Base-by-base conservation (phyloP, 2,113 vertebrate species). In the Oncorhynchus gorbuscha region DNA sequence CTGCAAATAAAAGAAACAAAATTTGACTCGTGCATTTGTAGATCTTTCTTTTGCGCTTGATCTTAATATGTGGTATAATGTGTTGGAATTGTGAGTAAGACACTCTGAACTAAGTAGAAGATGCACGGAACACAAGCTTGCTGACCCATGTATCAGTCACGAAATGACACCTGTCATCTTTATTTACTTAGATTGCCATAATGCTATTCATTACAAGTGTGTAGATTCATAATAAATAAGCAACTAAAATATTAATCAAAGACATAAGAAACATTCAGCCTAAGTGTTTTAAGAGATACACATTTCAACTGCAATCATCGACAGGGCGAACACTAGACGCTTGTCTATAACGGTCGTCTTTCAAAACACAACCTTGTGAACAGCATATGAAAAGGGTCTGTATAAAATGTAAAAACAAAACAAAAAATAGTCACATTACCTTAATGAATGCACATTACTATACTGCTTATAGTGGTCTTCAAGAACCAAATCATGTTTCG, bases 1-100 rank as follows among this genome's bases (percentile, higher is more conserved):
- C 89, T 93, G 87, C 90, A 91, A 93, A 92, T 94, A 93, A 94
- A 94, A 83, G n/a, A 87, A 90, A 87, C 83, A 87, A 89, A 87
- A 89, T 89, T 93, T 89, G 85, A 86, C 28, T 79, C 32, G 1
- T 45, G 39, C 7, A 39, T 22, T 73, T 77, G 65, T 73, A 20
- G 66, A 32, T 76, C 18, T 13, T 76, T 28, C 4, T 73, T 22
- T 48, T 30, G 39, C 3, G 18, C 30, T 14, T 67, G n/a, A 65
- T 24, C n/a, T 55, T 14, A 18, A 55, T 12, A 51, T 16, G 16
- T 55, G 39, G 39, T 39, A 39, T 39, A 39, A 8, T 39, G 1
- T 39, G 35, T 39, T 9, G 49, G 49, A 51, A 16, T 51, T 51
- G 4, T 51, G 16, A 51, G 49, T 51, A 51, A 51, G 49, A 51